These are phyloP conservation scores for Caenorhabditis sp. DNA, from an alignment of 2,888 invertebrate species.

Conservation along the genomic window DNA sequence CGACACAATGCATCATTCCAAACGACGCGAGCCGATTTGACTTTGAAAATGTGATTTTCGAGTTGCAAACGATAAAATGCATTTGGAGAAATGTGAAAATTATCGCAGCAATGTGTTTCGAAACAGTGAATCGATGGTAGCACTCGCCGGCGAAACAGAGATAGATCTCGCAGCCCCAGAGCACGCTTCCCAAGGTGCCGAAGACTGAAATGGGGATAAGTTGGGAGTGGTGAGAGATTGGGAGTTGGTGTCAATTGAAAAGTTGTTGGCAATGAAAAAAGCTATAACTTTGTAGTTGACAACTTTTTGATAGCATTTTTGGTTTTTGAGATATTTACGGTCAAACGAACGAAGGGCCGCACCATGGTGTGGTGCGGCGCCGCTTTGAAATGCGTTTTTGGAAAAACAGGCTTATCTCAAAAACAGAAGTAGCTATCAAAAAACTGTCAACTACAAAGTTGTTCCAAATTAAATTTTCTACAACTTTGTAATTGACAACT, in stretches of 20 bases:
- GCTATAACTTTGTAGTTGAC: too few relatives aligned
- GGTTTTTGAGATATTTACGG: too few relatives aligned
- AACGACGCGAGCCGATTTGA: slow-evolving; percentile 74
- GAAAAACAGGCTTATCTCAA: neutral
- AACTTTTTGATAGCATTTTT: too few relatives aligned
- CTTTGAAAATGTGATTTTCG: slow-evolving; percentile 77
- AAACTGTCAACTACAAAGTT: slow-evolving; percentile 1
- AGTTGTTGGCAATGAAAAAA: too few relatives aligned
- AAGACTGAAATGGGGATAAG: too few relatives aligned
- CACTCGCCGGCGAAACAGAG: slow-evolving; percentile 62
- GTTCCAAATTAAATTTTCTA: too few relatives aligned
- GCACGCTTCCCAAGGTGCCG: slow-evolving; percentile 77
- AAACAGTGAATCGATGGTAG: slow-evolving; percentile 48
- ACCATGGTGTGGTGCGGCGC: too few relatives aligned
- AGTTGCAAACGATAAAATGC: slow-evolving; percentile 82
- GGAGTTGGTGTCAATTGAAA: neutral
- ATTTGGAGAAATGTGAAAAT: slow-evolving; percentile 82
- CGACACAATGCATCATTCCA: slow-evolving; percentile 80
- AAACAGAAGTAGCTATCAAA: neutral
- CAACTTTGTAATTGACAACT: neutral
- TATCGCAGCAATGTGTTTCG: slow-evolving; percentile 78
- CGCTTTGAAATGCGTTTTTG: too few relatives aligned
- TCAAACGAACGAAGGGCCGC: too few relatives aligned
- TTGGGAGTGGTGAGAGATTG: neutral
- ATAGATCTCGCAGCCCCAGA: slow-evolving; percentile 79